Base-by-base conservation (phyloP, 2,888 invertebrate genomes). In the Lasiommata megera region DNA sequence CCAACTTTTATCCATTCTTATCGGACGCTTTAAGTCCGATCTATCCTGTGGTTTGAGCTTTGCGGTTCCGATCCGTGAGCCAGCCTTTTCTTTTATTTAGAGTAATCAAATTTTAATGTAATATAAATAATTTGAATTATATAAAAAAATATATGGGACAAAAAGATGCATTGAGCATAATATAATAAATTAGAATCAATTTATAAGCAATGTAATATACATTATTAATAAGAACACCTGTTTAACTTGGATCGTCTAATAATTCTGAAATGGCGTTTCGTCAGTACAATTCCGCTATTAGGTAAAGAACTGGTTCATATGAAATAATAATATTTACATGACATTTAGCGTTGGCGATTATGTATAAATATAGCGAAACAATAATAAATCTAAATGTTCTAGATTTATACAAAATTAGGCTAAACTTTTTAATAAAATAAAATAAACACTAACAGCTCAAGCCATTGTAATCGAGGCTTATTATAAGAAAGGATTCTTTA, bases 251-350 rank as follows among this genome's bases (percentile, higher is more conserved):
- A 31, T 46, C 9, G 31, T 46, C 46, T 46, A 31, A 46, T 46
- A 46, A 46, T 46, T 46, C 29, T 46, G 6, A 16, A 8, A 31
- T 29, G 46, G 31, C 16, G 14, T 7, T 17, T 18, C 16, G 14
- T 7, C 28, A 54, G 66, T 66, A 67, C 53, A 64, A 67, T 72
- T 73, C 70, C 71, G 51, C 60, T 57, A 65, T 68, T 63, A 65
- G 46, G 48, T 18, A n/a, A n/a, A n/a, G n/a, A 61, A 67, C 29
- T 37, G 36, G 69, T 73, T 74, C 67, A 62, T 70, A 65, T 67
- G 47, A 28, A 9, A 43, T 63, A 50, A n/a, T 67, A 70, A 48
- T 64, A 63, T 67, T 66, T 68, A 59, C 60, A 60, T 60, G 37
- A 53, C 47, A 43, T 54, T 46, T 47, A 36, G 29, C 14, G 29